Percentiles rank a stretch among this genome's conserved stretches.
These are phyloP conservation scores for Lagodon rhomboides DNA, from an alignment of 2,797 vertebrate species.

Conservation along the genomic window DNA sequence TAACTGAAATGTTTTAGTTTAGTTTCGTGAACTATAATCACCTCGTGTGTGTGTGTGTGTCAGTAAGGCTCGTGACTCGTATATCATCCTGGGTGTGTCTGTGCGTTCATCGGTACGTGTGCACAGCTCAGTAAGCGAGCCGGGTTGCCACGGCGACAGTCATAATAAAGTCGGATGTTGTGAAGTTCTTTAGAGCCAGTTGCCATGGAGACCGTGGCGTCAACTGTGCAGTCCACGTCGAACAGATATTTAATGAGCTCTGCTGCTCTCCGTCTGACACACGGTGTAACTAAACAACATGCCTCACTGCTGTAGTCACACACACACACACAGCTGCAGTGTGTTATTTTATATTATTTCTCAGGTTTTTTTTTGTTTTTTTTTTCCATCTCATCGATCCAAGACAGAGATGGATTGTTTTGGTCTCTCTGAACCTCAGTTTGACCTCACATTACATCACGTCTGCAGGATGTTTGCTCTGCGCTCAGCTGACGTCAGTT, in stretches of 20 bases:
- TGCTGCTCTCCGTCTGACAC: constrained; percentile 70
- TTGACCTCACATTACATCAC: constrained; percentile 66
- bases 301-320: constrained; percentile 17
- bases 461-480: constrained; percentile 66
- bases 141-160: constrained; percentile 76
- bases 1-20: too few relatives aligned
- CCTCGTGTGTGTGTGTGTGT: constrained; percentile 17
- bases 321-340: constrained; percentile 20
- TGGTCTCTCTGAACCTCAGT: constrained; percentile 39
- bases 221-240: constrained; percentile 32
- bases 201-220: constrained; percentile 72
- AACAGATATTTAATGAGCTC: constrained; percentile 70
- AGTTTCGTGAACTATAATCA: too few relatives aligned
- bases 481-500: constrained; percentile 67
- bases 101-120: constrained; percentile 1
- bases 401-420: constrained; percentile 48
- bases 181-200: constrained; percentile 78
- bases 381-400: constrained; percentile 22
- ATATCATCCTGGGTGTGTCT: constrained; percentile 26
- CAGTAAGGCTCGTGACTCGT: constrained; percentile 22
- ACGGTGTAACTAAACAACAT: constrained; percentile 65
- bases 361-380: neutral
- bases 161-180: constrained; percentile 81
- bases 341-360: constrained; percentile 16
- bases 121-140: constrained; percentile 20